Evolutionary conservation across 2,113 vertebrate genomes (phyloP).

Genomic region (Pelusios castaneus): DNA sequence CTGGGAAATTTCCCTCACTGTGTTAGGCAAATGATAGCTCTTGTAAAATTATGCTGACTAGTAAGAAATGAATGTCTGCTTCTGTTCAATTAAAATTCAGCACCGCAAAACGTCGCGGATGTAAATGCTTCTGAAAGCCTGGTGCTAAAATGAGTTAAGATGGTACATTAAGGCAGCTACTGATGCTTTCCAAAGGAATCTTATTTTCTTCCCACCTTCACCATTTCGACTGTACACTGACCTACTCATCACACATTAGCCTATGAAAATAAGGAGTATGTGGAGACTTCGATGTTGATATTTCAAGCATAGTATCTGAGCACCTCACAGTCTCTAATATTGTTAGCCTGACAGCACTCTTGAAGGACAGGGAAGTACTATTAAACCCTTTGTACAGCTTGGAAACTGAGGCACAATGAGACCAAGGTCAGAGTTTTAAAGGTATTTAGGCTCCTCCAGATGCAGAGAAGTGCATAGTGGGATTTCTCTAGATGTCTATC

Average conservation of each 20-base stretch:
- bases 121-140: not conserved
- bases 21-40: not conserved
- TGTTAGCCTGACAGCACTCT: not conserved
- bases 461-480: too few species aligned
- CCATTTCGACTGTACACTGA: not conserved
- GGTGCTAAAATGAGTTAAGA: not conserved
- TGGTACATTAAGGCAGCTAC: not conserved
- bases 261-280: not conserved
- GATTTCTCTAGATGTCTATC: not conserved
- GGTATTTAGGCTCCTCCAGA: not conserved
- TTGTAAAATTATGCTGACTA: not conserved
- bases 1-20: not conserved
- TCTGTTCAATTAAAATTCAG: not conserved
- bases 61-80: accelerated
- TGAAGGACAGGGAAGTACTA: not conserved
- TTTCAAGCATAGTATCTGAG: not conserved
- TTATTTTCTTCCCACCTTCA: not conserved
- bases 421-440: not conserved
- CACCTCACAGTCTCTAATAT: not conserved
- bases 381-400: not conserved
- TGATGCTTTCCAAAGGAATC: not conserved
- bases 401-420: not conserved
- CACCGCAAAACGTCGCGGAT: not conserved
- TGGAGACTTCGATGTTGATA: not conserved
- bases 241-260: not conserved